Conservation (phyloP, 2,113 vertebrate genomes). For the Illadopsis cleaveri region DNA sequence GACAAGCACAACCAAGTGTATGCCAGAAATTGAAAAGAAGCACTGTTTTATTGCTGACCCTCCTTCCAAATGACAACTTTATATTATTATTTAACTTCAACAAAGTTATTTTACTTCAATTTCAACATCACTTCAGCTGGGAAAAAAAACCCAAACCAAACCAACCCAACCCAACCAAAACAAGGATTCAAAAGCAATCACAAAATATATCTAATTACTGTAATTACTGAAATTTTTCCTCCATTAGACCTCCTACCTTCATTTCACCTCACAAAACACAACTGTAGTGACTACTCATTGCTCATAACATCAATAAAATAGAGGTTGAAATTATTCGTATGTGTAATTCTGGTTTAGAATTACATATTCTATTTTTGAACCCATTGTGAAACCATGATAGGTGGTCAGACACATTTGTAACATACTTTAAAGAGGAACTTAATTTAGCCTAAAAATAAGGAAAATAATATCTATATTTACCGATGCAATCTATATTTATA, state of each 20-base stretch:
- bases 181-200: neutral
- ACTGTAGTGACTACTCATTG: neutral
- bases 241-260: neutral
- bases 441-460: neutral
- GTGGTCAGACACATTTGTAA: neutral
- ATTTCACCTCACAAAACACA: neutral
- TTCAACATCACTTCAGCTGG: neutral
- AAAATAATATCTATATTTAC: neutral
- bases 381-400: neutral
- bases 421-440: neutral
- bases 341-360: neutral
- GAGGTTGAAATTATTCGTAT: neutral
- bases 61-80: neutral
- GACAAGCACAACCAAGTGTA: neutral
- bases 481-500: neutral
- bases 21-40: neutral
- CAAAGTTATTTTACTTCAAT: neutral
- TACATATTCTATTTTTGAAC: neutral
- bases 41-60: accelerated
- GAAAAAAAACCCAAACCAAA: neutral
- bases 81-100: neutral
- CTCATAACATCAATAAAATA: neutral
- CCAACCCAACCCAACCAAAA: neutral
- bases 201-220: neutral
- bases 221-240: neutral